These are phyloP conservation scores for Athalia cordata DNA, from an alignment of 2,888 invertebrate genomes.

Conservation along the genomic window DNA sequence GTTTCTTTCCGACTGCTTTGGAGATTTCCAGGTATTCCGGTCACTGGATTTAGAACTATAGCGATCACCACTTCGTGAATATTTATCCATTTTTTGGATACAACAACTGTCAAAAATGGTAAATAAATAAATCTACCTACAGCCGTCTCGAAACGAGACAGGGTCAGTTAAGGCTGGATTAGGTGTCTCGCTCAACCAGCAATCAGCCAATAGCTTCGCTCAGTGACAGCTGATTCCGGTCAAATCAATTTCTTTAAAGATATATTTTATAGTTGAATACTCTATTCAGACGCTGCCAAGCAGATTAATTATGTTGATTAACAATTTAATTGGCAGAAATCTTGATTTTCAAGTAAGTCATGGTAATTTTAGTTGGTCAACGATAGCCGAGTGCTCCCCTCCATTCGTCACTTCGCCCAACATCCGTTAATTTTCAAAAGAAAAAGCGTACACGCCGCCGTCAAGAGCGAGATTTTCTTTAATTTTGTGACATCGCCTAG, in stretches of 20 bases:
- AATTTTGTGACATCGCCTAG: conserved; percentile 39
- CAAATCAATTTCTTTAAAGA: background rate
- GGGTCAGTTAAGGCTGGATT: conserved; percentile 11
- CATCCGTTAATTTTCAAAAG: conserved; percentile 68
- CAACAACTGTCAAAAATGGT: background rate
- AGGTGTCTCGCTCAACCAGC: background rate
- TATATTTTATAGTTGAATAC: background rate
- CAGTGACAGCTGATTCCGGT: conserved; percentile 42
- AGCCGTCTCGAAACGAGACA: background rate
- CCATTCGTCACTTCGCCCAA: conserved; percentile 52
- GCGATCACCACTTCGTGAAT: conserved; percentile 51
- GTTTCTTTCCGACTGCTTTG: conserved; percentile 44
- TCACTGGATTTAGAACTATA: conserved; percentile 49
- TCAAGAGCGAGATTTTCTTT: conserved; percentile 46
- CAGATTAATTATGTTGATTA: background rate
- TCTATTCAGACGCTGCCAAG: background rate
- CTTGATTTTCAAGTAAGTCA: background rate
- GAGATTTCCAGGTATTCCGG: conserved; percentile 41
- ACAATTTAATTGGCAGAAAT: background rate
- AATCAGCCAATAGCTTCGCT: background rate
- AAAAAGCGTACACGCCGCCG: conserved; percentile 53
- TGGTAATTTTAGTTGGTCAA: conserved; percentile 17
- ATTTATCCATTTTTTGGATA: conserved; percentile 55
- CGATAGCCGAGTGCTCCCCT: conserved; percentile 40
- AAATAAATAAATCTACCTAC: background rate